Base-by-base conservation (phyloP, 2,113 vertebrate species). In the Ramphastos sulfuratus region DNA sequence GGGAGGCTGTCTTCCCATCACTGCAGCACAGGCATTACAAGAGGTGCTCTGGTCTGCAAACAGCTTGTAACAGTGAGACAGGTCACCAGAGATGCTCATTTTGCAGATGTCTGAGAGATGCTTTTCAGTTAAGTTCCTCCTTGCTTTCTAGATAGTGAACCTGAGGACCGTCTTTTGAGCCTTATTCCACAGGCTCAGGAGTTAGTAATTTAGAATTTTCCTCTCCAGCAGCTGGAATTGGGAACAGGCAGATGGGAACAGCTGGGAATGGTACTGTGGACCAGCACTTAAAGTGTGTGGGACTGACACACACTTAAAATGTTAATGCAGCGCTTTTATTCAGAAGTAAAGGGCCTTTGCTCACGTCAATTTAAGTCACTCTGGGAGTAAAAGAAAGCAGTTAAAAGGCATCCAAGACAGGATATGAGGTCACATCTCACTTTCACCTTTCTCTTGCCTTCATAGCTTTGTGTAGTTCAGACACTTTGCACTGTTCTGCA, bases 41-140 rank as follows among this genome's bases (percentile, higher is more conserved):
- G 27, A 37, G 35, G n/a, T 6, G 27, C 0, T 1, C 33, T 76
- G 63, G 20, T 27, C 69, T 18, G 0, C 15, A 25, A 72, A 7
- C 44, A 63, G 83, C 16, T 67, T 27, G 33, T 39, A 39, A 19
- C 50, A 12, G 16, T 3, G 6, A 37, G 7, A 0, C 31, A 35
- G 20, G 9, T 23, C 33, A 39, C 54, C 66, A 35, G 19, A 64
- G 10, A 3, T 46, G 6, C 33, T 50, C 50, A 9, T 12, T 60
- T 81, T 19, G 15, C 15, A 81, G 63, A 30, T 7, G 9, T n/a
- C 80, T 76, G 4, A 35, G 28, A 60, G 13, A 28, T 15, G 5
- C 20, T 55, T 80, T 59, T 55, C 5, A 12, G 3, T 14, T 19
- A 15, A 61, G 54, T 16, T 65, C 7, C 17, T 59, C 13, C 30